Evolutionary conservation across 2,113 vertebrate species (phyloP).

Genomic region (Paradoxurus hermaphroditus): DNA sequence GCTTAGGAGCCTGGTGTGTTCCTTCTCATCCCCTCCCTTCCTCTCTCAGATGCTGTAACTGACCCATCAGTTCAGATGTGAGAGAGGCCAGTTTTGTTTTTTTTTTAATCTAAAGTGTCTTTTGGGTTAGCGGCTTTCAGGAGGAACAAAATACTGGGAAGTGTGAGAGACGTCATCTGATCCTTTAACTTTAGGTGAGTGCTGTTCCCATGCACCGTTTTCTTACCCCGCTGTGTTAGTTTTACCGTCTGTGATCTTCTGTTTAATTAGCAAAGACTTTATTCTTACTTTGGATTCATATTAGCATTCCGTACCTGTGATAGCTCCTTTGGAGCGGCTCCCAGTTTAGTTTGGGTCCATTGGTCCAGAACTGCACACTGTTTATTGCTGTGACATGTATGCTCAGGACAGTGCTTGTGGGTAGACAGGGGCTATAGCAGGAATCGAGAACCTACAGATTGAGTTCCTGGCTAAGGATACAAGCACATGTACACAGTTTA

Average conservation of each 20-base stretch:
- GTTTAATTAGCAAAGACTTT: not conserved
- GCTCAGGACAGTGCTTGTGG: not conserved
- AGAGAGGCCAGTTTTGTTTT: not conserved
- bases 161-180: not conserved
- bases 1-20: not conserved
- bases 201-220: accelerated
- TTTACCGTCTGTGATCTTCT: not conserved
- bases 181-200: not conserved
- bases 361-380: not conserved
- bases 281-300: not conserved
- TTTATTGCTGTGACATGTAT: not conserved
- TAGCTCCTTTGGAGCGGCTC: not conserved
- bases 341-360: not conserved
- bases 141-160: not conserved
- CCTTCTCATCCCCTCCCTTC: not conserved
- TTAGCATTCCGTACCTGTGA: not conserved
- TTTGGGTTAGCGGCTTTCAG: not conserved
- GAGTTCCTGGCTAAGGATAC: not conserved
- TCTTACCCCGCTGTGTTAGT: not conserved
- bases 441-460: not conserved
- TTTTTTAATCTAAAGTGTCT: not conserved
- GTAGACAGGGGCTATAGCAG: not conserved
- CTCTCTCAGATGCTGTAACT: not conserved
- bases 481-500: not conserved
- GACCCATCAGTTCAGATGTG: not conserved